Base-by-base conservation (phyloP, 2,888 invertebrate species). In the Cosmorhoe ocellata region DNA sequence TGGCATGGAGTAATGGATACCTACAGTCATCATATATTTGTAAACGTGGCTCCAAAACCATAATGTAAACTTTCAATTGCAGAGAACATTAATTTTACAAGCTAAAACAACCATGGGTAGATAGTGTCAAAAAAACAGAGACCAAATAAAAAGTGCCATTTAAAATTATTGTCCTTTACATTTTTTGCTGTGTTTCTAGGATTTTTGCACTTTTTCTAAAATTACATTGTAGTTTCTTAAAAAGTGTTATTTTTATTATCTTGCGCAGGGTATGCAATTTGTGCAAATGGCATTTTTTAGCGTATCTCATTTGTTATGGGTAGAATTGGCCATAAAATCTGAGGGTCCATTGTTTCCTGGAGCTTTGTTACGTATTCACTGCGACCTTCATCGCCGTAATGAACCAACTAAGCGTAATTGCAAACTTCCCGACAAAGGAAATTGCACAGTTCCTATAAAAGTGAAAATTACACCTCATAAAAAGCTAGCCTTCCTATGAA, bases 271-370 rank as follows among this genome's bases (percentile, higher is more conserved):
- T 69, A 73, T 67, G 71, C 80, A 81, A 81, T 80, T 84, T 85
- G 84, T 75, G 80, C 85, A 87, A 85, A 82, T 72, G 78, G 77
- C 64, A 64, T 66, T 81, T 81, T 79, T 84, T 82, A 74, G 73
- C 74, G 65, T 59, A 63, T 59, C 56, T 65, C 39, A 67, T 72
- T 75, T 66, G 64, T 72, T 68, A 60, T 59, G 66, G 63, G 71
- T 61, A 62, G 67, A 72, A 71, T 68, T 63, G 60, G 64, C 64
- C 79, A 77, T 81, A 79, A 52, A 83, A 77, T 71, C 57, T 51
- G 54, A 66, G 59, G 61, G 65, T 55, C 62, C 56, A 60, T 76
- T 79, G 73, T 75, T 71, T 72, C 52, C 59, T 12, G 32, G 33
- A 56, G 64, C 64, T 66, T 76, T 72, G 66, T 70, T 54, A 61